A percentile compares a stretch with the other conserved stretches of the same genome.
Evolutionary conservation across 2,797 vertebrate genomes (phyloP).

Genomic region (Pantherophis vulpinus): DNA sequence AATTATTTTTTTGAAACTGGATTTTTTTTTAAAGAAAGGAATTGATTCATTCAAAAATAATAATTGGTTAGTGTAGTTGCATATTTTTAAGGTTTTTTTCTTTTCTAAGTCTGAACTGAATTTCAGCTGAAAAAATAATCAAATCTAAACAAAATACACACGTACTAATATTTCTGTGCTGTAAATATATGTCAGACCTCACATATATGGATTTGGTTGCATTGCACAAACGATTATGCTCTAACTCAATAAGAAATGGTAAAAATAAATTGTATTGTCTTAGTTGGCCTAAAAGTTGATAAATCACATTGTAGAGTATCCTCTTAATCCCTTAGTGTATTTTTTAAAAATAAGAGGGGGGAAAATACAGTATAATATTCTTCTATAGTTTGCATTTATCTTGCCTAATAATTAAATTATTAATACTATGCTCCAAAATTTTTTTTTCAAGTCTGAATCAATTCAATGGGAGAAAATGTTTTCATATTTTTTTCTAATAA

Average conservation of each 20-base stretch:
- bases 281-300: not conserved
- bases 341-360: not conserved
- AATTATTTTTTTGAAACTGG: not conserved
- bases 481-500: not conserved
- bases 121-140: not conserved
- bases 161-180: not conserved
- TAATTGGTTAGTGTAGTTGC: not conserved
- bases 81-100: not conserved
- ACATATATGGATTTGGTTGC: not conserved
- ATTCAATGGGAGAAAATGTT: not conserved
- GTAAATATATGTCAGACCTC: not conserved
- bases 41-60: not conserved
- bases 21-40: not conserved
- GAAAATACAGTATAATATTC: not conserved
- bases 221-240: not conserved
- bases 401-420: not conserved
- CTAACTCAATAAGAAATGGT: not conserved
- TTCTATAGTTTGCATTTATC: not conserved
- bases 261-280: not conserved
- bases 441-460: not conserved
- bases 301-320: not conserved
- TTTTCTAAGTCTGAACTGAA: not conserved
- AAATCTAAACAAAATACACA: not conserved
- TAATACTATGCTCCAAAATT: not conserved
- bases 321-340: not conserved